A percentile compares a stretch with the other conserved stretches of the same genome.
These are phyloP conservation scores for Amblyteles armatorius DNA, from an alignment of 2,888 invertebrate species.

Conservation along the genomic window DNA sequence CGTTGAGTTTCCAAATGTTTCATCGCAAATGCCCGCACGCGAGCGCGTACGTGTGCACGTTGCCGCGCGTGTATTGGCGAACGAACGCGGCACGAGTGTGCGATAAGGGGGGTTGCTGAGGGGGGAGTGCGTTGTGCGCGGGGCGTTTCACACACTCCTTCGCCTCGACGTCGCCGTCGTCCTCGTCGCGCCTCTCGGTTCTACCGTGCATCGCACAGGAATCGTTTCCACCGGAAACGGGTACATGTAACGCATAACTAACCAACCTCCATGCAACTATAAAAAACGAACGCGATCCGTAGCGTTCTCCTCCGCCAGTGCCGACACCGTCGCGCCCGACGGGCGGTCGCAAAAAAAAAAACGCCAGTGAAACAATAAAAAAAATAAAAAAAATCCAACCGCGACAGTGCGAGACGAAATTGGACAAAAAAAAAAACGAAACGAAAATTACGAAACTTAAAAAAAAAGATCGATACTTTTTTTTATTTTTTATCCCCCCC, in stretches of 20 bases:
- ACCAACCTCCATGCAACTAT: slow-evolving; percentile 37
- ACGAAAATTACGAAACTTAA: slow-evolving; percentile 18
- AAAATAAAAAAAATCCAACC: not conserved
- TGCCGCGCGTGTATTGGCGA: not conserved
- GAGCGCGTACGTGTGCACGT: slow-evolving; percentile 12
- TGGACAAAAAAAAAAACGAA: slow-evolving; percentile 20
- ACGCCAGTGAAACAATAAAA: slow-evolving; percentile 6
- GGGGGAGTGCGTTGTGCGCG: slow-evolving; percentile 55
- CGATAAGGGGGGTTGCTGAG: slow-evolving; percentile 64
- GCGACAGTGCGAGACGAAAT: not conserved
- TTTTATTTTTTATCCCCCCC: not conserved
- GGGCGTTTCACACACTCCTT: slow-evolving; percentile 58
- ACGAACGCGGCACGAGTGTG: slow-evolving; percentile 47
- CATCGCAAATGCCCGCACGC: slow-evolving; percentile 26
- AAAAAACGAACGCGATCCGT: slow-evolving; percentile 9
- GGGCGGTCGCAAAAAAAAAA: not conserved
- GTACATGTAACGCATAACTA: slow-evolving; percentile 41
- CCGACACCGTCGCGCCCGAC: slow-evolving; percentile 25
- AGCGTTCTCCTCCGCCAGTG: slow-evolving; percentile 36
- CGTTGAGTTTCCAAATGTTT: slow-evolving; percentile 20
- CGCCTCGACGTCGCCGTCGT: slow-evolving; percentile 14
- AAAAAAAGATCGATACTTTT: slow-evolving; percentile 7
- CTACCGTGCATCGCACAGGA: too few species aligned
- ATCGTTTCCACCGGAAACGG: not conserved
- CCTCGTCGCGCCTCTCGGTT: too few species aligned